Conservation (phyloP, 1,140 invertebrate genomes). For the Hormaphis cornu region DNA sequence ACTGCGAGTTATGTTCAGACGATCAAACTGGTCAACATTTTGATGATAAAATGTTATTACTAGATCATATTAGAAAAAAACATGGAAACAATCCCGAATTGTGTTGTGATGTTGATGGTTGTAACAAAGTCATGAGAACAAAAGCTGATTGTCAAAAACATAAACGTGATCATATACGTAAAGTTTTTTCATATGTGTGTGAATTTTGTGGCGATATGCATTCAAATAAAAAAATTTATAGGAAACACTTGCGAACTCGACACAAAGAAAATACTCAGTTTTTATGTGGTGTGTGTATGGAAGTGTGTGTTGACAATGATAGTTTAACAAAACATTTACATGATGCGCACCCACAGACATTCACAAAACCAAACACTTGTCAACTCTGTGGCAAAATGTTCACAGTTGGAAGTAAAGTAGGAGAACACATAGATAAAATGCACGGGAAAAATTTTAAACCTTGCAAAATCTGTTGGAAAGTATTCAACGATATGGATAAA, state of each 20-base stretch:
- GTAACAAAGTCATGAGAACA: constrained; percentile 49
- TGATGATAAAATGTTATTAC: constrained; percentile 49
- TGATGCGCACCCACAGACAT: constrained; percentile 45
- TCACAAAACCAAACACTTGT: constrained; percentile 49
- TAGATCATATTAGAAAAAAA: constrained; percentile 50
- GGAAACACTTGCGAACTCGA: constrained; percentile 50
- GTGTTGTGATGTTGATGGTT: constrained; percentile 44
- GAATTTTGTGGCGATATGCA: constrained; percentile 53
- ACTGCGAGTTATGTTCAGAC: constrained; percentile 39
- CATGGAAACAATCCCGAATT: constrained; percentile 50
- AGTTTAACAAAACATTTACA: constrained; percentile 50
- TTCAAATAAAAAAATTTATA: constrained; percentile 50
- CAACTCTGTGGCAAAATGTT: constrained; percentile 53
- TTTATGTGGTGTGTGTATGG: constrained; percentile 51
- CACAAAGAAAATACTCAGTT: constrained; percentile 43
- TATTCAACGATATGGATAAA: constrained; percentile 47
- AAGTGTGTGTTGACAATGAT: constrained; percentile 49
- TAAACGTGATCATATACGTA: constrained; percentile 47
- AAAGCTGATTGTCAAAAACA: constrained; percentile 49
- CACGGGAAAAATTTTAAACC: constrained; percentile 51
- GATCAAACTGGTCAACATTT: constrained; percentile 48
- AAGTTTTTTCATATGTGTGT: constrained; percentile 47
- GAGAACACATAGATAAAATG: constrained; percentile 53
- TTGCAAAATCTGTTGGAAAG: constrained; percentile 51
- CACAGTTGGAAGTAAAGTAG: constrained; percentile 52